These are phyloP conservation scores for Pao palembangensis DNA, from an alignment of 2,113 vertebrate genomes.

Conservation along the genomic window DNA sequence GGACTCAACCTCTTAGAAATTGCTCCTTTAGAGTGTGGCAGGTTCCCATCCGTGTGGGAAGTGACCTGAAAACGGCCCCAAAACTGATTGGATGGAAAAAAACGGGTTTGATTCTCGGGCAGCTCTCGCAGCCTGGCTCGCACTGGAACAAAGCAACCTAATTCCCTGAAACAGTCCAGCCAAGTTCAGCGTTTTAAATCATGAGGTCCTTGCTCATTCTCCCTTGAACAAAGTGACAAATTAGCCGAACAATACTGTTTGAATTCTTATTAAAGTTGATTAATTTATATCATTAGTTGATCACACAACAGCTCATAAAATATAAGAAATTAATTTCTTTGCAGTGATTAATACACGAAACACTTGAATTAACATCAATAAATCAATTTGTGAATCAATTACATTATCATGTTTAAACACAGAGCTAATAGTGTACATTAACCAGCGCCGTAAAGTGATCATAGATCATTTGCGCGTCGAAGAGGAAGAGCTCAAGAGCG, in stretches of 20 bases:
- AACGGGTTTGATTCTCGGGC: not conserved
- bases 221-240: constrained; percentile 77
- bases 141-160: constrained; percentile 3
- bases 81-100: not conserved
- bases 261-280: constrained; percentile 86
- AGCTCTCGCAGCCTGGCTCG: not conserved
- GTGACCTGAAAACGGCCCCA: constrained; percentile 2
- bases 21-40: not conserved
- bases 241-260: constrained; percentile 79
- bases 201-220: constrained; percentile 72
- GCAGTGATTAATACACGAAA: constrained; percentile 75
- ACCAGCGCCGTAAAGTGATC: constrained; percentile 64
- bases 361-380: constrained; percentile 81
- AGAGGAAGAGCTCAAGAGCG: constrained; percentile 56
- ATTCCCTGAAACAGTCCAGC: constrained; percentile 41
- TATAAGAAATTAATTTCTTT: constrained; percentile 76
- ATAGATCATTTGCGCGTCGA: constrained; percentile 65
- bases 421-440: constrained; percentile 74
- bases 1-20: too few species aligned
- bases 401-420: constrained; percentile 76
- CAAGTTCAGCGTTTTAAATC: constrained; percentile 69
- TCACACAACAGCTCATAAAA: constrained; percentile 77
- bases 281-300: constrained; percentile 82
- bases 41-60: not conserved
- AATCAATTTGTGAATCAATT: constrained; percentile 83